phyloP scores from a whole-genome alignment of 2,888 invertebrate species.

The Conchocele bisecta region DNA sequence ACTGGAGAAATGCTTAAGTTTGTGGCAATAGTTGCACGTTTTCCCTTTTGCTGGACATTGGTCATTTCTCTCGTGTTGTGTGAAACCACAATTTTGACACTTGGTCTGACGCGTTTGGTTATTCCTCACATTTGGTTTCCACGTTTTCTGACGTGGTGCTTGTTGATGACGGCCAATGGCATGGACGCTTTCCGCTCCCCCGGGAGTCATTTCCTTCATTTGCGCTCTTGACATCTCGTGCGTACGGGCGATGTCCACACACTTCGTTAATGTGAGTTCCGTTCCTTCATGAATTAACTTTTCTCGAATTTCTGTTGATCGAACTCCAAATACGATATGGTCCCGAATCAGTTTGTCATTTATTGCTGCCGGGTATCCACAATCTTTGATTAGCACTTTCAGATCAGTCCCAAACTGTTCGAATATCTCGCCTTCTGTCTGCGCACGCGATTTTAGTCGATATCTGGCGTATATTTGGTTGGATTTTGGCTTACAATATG shows the following conservation, averaged over 20 bases:
- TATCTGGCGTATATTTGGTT: constrained; percentile 33
- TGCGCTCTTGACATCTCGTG: no score
- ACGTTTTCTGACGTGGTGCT: no score
- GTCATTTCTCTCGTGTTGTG: no score
- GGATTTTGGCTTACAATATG: constrained; percentile 33
- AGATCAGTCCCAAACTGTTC: constrained; percentile 47
- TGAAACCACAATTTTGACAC: no score
- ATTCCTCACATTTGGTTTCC: no score
- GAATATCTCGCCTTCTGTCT: constrained; percentile 22
- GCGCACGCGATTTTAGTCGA: constrained; percentile 9
- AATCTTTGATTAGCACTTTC: constrained; percentile 6
- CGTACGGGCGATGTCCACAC: constrained; percentile 24
- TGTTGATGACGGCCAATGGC: no score
- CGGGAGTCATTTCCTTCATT: no score
- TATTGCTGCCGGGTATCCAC: constrained; percentile 2
- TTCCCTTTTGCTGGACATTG: no score
- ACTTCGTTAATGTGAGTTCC: constrained; percentile 15
- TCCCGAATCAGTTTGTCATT: constrained; percentile 18
- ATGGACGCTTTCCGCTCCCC: no score
- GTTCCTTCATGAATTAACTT: constrained; percentile 34
- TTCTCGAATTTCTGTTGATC: constrained; percentile 20
- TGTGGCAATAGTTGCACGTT: no score
- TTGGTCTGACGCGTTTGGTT: no score
- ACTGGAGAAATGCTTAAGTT: no score
- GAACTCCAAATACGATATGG: constrained; percentile 36